Evolutionary conservation across 2,113 vertebrate species (phyloP).

Genomic region (Origma solitaria): DNA sequence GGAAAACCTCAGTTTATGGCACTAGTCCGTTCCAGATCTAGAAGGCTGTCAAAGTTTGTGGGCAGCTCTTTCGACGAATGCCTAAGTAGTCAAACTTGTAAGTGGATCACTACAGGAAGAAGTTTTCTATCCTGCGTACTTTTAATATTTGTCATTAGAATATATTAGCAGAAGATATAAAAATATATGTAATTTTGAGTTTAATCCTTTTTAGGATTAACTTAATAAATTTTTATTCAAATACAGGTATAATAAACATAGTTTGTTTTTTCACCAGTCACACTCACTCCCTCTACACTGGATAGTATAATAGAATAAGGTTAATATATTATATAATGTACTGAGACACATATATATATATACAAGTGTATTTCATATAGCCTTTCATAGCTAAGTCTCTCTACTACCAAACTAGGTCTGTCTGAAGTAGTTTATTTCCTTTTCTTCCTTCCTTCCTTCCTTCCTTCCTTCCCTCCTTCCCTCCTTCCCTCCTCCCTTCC

Average conservation of each 20-base stretch:
- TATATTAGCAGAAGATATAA: background rate
- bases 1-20: background rate
- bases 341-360: background rate
- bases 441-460: background rate
- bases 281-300: background rate
- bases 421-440: background rate
- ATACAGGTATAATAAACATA: background rate
- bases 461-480: background rate
- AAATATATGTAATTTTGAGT: background rate
- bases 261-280: background rate
- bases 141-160: background rate
- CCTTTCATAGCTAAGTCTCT: background rate
- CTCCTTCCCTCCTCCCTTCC: background rate
- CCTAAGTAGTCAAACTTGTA: background rate
- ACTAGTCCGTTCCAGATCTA: background rate
- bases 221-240: background rate
- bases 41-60: background rate
- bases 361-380: background rate
- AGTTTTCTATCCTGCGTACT: background rate
- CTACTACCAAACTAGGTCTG: background rate
- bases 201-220: background rate
- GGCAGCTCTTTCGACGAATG: background rate
- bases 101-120: background rate
- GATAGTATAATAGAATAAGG: background rate
- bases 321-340: background rate